Percentiles rank a stretch among this genome's conserved stretches.
Conservation (phyloP, 23 tunicate species). For the Styela plicata region DNA sequence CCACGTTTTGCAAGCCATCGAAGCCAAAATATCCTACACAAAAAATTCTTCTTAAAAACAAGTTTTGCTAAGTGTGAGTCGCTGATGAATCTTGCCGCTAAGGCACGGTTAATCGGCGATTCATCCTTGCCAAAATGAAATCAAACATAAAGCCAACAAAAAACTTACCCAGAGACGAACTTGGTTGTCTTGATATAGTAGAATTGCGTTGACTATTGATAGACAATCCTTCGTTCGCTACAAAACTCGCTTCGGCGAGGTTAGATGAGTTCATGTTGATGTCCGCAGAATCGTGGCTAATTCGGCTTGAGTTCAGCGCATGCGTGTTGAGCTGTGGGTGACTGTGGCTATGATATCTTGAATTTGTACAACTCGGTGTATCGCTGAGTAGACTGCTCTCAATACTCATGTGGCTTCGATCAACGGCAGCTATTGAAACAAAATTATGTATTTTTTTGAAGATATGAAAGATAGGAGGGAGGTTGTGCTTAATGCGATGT, state of each 20-base stretch:
- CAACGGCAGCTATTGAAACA: not conserved
- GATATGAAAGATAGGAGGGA: no score
- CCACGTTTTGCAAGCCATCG: no score
- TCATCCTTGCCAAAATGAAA: no score
- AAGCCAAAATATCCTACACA: no score
- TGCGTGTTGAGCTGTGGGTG: not conserved
- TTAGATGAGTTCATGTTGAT: constrained; percentile 21
- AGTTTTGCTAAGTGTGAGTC: no score
- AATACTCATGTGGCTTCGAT: constrained; percentile 35
- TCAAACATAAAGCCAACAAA: no score
- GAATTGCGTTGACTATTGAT: not conserved
- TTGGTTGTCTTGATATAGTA: not conserved
- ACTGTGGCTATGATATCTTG: not conserved
- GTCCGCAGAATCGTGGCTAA: constrained; percentile 19
- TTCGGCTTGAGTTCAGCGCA: not conserved
- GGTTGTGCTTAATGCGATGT: no score
- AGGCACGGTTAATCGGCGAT: no score
- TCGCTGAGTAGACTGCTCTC: constrained; percentile 41
- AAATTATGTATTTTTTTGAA: no score
- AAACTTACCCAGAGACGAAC: not conserved
- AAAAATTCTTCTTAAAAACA: no score
- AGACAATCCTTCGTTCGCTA: not conserved
- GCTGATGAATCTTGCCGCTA: no score
- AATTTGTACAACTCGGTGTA: not conserved
- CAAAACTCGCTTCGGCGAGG: not conserved